Conservation (phyloP, 2,797 vertebrate species). For the Forpus xanthops region DNA sequence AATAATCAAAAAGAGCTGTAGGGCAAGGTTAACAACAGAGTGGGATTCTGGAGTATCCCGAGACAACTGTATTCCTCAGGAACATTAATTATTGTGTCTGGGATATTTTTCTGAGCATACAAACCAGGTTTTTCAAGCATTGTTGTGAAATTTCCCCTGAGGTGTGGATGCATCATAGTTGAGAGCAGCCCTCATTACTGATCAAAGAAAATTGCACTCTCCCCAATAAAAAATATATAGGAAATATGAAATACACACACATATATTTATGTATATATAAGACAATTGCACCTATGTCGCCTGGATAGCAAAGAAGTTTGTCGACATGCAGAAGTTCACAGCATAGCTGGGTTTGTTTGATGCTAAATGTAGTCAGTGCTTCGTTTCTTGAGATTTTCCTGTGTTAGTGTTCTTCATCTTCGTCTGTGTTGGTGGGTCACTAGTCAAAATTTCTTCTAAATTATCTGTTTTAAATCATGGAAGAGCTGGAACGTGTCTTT, state of each 20-base stretch:
- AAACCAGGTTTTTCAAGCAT: rapidly evolving
- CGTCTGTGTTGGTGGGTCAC: rapidly evolving
- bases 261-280: background rate
- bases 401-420: background rate
- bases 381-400: background rate
- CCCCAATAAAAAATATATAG: background rate
- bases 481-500: background rate
- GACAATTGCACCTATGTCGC: background rate
- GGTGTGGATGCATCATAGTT: background rate
- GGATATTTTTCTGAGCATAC: background rate
- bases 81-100: background rate
- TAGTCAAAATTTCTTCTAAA: background rate
- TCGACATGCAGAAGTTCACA: background rate
- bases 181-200: background rate
- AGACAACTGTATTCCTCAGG: background rate
- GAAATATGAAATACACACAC: background rate
- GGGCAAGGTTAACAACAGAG: background rate
- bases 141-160: background rate
- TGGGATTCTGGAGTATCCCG: background rate
- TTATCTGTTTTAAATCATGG: background rate
- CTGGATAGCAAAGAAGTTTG: background rate
- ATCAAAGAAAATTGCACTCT: background rate
- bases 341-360: background rate
- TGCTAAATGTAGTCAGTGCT: background rate
- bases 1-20: background rate